These are phyloP conservation scores for Eumaeus atala DNA, from an alignment of 1,140 invertebrate species.

Conservation along the genomic window DNA sequence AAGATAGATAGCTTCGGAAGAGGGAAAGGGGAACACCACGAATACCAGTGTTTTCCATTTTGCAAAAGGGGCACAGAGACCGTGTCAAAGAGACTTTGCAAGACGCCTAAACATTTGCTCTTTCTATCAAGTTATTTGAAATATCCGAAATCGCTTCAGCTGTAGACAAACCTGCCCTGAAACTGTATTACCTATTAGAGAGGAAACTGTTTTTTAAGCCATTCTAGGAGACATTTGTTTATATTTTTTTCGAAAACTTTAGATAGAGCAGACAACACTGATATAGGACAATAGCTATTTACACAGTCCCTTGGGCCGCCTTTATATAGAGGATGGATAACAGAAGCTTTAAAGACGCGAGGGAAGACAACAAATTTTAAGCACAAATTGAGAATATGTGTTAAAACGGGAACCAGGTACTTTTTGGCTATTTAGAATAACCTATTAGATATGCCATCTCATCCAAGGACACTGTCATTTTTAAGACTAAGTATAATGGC, in stretches of 20 bases:
- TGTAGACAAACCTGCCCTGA: too few species aligned
- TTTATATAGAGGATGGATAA: slow-evolving; percentile 14
- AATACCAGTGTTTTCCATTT: too few species aligned
- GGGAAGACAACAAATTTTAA: slow-evolving; percentile 15
- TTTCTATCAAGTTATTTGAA: not conserved
- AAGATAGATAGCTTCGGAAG: too few species aligned
- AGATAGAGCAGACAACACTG: too few species aligned
- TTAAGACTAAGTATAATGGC: slow-evolving; percentile 14
- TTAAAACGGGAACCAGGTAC: slow-evolving; percentile 9
- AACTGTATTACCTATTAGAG: not conserved
- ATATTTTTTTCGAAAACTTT: slow-evolving; percentile 11
- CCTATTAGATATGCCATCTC: too few species aligned
- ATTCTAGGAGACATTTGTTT: too few species aligned
- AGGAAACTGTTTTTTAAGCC: not conserved
- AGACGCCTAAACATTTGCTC: not conserved
- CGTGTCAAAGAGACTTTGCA: too few species aligned
- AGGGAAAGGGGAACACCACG: too few species aligned
- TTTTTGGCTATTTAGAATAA: not conserved
- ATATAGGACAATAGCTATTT: too few species aligned
- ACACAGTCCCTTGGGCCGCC: too few species aligned
- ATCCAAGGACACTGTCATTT: slow-evolving; percentile 20
- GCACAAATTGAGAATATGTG: slow-evolving; percentile 11
- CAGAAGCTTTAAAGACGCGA: slow-evolving; percentile 12
- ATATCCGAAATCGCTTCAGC: not conserved
- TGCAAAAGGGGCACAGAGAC: too few species aligned